phyloP scores from a whole-genome alignment of 2,888 invertebrate genomes.

The Temnothorax ravouxi region DNA sequence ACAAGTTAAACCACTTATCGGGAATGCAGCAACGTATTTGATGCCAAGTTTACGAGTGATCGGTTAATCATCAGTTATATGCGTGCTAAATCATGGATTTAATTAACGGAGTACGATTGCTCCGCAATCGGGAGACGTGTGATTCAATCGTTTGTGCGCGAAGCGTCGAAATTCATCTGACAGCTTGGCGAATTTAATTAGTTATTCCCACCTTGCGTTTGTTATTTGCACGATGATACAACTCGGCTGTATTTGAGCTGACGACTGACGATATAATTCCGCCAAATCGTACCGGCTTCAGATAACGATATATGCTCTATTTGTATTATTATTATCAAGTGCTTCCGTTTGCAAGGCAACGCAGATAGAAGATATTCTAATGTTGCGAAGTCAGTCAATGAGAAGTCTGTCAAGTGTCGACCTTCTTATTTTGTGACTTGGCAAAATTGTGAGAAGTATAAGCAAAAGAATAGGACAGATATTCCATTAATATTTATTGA shows the following conservation, averaged over 20 bases:
- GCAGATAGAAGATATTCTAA: background rate
- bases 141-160: constrained; percentile 30
- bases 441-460: background rate
- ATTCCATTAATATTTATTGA: background rate
- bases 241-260: background rate
- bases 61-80: constrained; percentile 5
- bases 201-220: background rate
- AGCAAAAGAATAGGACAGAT: background rate
- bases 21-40: background rate
- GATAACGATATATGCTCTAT: constrained; percentile 25
- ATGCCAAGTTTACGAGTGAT: background rate
- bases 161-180: background rate
- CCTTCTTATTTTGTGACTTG: background rate
- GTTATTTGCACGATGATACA: constrained; percentile 27
- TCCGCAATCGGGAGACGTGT: constrained; percentile 1
- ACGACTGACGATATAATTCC: constrained; percentile 13
- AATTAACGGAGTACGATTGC: constrained; percentile 11
- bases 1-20: background rate
- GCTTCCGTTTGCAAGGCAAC: background rate
- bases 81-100: background rate
- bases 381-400: background rate
- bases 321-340: constrained; percentile 16
- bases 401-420: background rate
- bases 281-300: background rate
- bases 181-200: constrained; percentile 44